Evolutionary conservation across 2,888 invertebrate species (phyloP).

Genomic region (Steromphala cineraria): DNA sequence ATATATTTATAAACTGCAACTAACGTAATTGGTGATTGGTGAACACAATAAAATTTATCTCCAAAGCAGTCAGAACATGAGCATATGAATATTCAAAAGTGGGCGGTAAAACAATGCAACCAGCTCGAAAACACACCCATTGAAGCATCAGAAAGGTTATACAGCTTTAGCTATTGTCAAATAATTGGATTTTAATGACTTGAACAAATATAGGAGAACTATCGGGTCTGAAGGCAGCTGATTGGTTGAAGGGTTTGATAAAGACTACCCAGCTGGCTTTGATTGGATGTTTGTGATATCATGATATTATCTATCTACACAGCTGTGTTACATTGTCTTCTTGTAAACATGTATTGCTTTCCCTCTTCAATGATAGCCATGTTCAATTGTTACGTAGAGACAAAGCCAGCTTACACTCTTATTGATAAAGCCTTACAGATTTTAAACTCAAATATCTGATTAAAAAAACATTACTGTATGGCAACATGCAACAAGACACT

Average conservation of each 20-base stretch:
- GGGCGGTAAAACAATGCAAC: not conserved
- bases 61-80: not conserved
- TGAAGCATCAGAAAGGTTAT: conserved; percentile 3
- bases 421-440: not conserved
- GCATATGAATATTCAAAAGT: conserved; percentile 9
- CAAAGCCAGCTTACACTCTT: not conserved
- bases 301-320: not conserved
- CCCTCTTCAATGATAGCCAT: not conserved
- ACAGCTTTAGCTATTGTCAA: conserved; percentile 6
- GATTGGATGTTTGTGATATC: conserved; percentile 4
- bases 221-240: not conserved
- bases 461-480: not conserved
- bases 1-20: conserved; percentile 1
- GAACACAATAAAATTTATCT: conserved; percentile 11
- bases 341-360: not conserved
- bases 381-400: not conserved
- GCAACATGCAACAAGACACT: not conserved
- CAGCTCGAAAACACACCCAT: not conserved
- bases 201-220: not conserved
- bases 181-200: conserved; percentile 15
- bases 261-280: not conserved
- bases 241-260: not conserved
- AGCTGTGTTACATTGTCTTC: not conserved
- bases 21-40: not conserved
- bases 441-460: not conserved